Conservation (phyloP, 2,113 vertebrate genomes). For the Archocentrus centrarchus region DNA sequence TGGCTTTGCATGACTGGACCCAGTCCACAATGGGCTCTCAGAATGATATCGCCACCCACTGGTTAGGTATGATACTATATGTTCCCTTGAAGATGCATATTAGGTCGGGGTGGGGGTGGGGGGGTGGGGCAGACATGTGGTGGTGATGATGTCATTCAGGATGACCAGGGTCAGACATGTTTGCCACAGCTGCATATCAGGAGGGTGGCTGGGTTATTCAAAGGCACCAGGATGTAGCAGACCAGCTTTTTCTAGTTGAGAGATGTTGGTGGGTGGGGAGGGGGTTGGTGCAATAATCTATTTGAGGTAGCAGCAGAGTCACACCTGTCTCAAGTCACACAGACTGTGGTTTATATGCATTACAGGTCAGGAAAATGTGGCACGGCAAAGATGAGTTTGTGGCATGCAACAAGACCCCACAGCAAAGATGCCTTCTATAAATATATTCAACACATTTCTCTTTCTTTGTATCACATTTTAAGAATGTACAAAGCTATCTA, state of each 20-base stretch:
- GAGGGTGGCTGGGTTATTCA: slow-evolving; percentile 32
- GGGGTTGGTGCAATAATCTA: slow-evolving; percentile 41
- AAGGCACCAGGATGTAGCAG: slow-evolving; percentile 34
- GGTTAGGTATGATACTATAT: slow-evolving; percentile 42
- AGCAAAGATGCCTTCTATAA: not conserved
- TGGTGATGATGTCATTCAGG: slow-evolving; percentile 47
- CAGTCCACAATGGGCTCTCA: slow-evolving; percentile 16
- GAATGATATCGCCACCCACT: slow-evolving; percentile 62
- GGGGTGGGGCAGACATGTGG: slow-evolving; percentile 10
- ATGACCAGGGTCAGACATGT: slow-evolving; percentile 47
- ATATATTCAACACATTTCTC: not conserved
- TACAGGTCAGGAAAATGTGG: slow-evolving; percentile 1
- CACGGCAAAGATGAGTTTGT: not conserved
- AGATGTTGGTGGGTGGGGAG: not conserved
- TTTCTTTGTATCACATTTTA: not conserved
- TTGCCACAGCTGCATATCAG: slow-evolving; percentile 23
- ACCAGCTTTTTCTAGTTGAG: slow-evolving; percentile 27
- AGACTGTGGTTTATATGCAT: not conserved
- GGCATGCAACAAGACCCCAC: not conserved
- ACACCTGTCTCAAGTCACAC: slow-evolving; percentile 61
- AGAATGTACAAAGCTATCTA: not conserved
- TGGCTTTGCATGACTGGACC: not conserved
- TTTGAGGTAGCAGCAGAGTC: slow-evolving; percentile 56
- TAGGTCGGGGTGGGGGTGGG: not conserved
- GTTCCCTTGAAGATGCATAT: not conserved